Conservation (phyloP, 2,888 invertebrate genomes). For the Troides aeacus region DNA sequence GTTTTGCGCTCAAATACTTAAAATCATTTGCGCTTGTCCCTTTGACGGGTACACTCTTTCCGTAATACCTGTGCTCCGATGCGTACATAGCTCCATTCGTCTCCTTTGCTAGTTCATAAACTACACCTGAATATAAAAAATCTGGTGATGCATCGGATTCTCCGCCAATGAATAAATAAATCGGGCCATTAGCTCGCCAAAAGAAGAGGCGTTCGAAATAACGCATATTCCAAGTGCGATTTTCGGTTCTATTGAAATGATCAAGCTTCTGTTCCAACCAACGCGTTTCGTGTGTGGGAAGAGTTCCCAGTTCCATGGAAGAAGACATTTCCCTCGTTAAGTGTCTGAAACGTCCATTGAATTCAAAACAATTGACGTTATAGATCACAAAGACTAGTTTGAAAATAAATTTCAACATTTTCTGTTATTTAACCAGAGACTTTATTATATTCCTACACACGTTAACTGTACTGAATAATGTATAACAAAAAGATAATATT, state of each 20-base stretch:
- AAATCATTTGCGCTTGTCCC: constrained; percentile 51
- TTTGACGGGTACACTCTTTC: constrained; percentile 59
- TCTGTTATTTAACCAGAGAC: constrained; percentile 1
- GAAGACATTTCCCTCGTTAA: constrained; percentile 45
- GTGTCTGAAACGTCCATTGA: constrained; percentile 48
- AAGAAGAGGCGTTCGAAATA: constrained; percentile 58
- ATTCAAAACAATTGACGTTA: constrained; percentile 40
- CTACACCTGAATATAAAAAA: constrained; percentile 54
- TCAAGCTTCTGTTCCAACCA: constrained; percentile 64
- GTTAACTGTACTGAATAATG: neutral
- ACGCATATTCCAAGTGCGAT: constrained; percentile 60
- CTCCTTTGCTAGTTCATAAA: constrained; percentile 63
- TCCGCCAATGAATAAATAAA: constrained; percentile 62
- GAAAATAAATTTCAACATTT: constrained; percentile 32
- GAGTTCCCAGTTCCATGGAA: constrained; percentile 34
- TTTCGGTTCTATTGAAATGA: constrained; percentile 55
- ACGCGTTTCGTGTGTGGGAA: constrained; percentile 39
- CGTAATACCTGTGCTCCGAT: constrained; percentile 69
- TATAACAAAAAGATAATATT: neutral
- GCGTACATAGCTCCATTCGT: constrained; percentile 64
- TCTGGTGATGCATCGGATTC: constrained; percentile 52
- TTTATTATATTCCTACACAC: neutral
- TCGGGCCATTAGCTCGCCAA: constrained; percentile 56
- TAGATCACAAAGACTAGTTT: constrained; percentile 32
- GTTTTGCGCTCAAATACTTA: constrained; percentile 57